These are phyloP conservation scores for Ecliptopera silaceata DNA, from an alignment of 2,888 invertebrate species.

Conservation along the genomic window DNA sequence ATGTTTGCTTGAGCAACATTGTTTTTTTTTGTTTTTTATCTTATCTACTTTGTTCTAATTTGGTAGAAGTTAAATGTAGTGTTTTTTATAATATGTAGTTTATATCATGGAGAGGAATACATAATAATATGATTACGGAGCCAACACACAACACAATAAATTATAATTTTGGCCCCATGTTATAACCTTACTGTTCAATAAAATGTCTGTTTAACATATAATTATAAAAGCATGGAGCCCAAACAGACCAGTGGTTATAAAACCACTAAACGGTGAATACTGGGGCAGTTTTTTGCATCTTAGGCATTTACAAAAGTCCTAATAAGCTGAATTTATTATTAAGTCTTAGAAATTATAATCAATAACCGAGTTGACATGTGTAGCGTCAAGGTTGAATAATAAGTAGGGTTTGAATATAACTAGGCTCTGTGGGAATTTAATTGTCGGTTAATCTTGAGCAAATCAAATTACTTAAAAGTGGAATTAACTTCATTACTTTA, in stretches of 20 bases:
- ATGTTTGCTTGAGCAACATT: too few species aligned
- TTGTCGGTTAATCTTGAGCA: too few species aligned
- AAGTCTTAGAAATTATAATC: neutral
- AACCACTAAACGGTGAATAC: neutral
- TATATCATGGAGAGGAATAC: too few species aligned
- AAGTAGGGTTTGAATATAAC: slow-evolving; percentile 31
- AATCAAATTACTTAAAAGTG: too few species aligned
- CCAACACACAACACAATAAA: slow-evolving; percentile 21
- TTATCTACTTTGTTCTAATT: too few species aligned
- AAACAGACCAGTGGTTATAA: neutral
- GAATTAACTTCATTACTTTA: too few species aligned
- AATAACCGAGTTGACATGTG: slow-evolving; percentile 54
- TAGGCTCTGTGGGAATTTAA: slow-evolving; percentile 6
- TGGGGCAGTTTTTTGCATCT: neutral
- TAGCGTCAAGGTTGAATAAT: slow-evolving; percentile 53
- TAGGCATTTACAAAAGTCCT: neutral
- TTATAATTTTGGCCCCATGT: neutral
- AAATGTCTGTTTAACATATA: neutral
- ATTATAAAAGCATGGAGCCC: neutral
- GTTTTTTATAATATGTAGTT: too few species aligned
- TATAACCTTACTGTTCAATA: neutral
- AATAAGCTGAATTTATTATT: neutral
- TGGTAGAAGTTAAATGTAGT: too few species aligned
- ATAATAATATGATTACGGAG: slow-evolving; percentile 2
- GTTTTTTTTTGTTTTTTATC: too few species aligned